A percentile compares a stretch with the other conserved stretches of the same genome.
Evolutionary conservation across 2,888 invertebrate genomes (phyloP).

Genomic region (Mylabris sibirica): DNA sequence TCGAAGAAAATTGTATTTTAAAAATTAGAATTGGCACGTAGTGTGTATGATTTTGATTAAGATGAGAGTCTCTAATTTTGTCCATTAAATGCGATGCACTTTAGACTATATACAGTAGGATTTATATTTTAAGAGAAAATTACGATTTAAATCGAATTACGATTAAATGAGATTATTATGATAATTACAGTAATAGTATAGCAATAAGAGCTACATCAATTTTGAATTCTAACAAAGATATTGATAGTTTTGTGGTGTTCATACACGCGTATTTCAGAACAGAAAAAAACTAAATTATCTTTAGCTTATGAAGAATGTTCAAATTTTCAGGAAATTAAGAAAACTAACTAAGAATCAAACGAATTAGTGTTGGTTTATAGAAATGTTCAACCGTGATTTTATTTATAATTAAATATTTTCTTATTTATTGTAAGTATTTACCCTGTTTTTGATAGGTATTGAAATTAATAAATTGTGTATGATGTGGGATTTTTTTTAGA

Average conservation of each 20-base stretch:
- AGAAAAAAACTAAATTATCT: neutral
- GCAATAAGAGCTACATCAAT: neutral
- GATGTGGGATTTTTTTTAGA: neutral
- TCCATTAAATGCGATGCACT: neutral
- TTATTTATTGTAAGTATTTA: neutral
- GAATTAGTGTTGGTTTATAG: neutral
- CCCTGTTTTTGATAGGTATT: neutral
- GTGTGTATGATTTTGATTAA: neutral
- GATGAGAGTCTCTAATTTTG: too few species aligned
- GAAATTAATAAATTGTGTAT: neutral
- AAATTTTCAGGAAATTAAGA: neutral
- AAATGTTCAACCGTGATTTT: neutral
- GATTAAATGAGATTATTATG: neutral
- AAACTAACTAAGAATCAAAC: neutral
- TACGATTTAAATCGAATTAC: neutral
- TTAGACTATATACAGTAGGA: neutral
- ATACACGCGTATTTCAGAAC: neutral
- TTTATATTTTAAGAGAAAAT: neutral
- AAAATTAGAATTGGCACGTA: slow-evolving; percentile 2
- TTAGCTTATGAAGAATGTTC: slow-evolving; percentile 1
- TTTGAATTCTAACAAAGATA: neutral
- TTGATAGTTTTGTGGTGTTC: neutral
- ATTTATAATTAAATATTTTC: too few species aligned
- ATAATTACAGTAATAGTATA: neutral
- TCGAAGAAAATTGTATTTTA: neutral